Base-by-base conservation (phyloP, 2,888 invertebrate species). In the Netelia inedita region DNA sequence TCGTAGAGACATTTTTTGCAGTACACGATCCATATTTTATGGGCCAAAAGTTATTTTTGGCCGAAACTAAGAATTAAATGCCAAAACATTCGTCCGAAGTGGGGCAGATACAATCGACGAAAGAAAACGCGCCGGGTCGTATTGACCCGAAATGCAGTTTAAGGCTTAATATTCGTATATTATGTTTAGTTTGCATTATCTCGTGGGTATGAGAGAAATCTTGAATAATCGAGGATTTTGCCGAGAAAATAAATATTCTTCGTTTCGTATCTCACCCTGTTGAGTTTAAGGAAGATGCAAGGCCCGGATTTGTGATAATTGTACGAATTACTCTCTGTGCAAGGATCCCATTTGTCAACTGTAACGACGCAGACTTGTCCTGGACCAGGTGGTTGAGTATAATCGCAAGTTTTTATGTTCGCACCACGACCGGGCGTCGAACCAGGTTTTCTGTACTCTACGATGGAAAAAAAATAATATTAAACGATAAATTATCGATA, bases 201-300 rank as follows among this genome's bases (percentile, higher is more conserved):
- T n/a, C n/a, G n/a, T 23, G 23, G 2, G 23, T 23, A 23, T 35
- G 35, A n/a, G n/a, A 35, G 35, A 35, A 6, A 28, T 28, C 0
- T 28, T 6, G 5, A 28, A 28, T 6, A 28, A 28, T 28, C 28
- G 11, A 14, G 21, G 21, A 76, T 28, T 8, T 23, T 59, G 35
- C 8, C 3, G 9, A 55, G 53, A 3, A 5, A 11, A 19, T 43
- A 76, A n/a, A 11, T 1, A 55, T 21, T 9, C 6, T 19, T 21
- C 23, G 14, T 41, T 19, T 28, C 19, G n/a, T 74, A 1, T 74
- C 11, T 79, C 88, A 96, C 96, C 94, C 97, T 98, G 94, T 99
- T 99, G 57, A 99, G 95, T 93, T 99, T 99, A 79, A 99, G 95
- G 92, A 99, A 97, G 86, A 99, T 95, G 94, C 99, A 99, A 0